A percentile compares a stretch with the other conserved stretches of the same genome.
Conservation (phyloP, 1,140 invertebrate species). For the Cryptotermes secundus region DNA sequence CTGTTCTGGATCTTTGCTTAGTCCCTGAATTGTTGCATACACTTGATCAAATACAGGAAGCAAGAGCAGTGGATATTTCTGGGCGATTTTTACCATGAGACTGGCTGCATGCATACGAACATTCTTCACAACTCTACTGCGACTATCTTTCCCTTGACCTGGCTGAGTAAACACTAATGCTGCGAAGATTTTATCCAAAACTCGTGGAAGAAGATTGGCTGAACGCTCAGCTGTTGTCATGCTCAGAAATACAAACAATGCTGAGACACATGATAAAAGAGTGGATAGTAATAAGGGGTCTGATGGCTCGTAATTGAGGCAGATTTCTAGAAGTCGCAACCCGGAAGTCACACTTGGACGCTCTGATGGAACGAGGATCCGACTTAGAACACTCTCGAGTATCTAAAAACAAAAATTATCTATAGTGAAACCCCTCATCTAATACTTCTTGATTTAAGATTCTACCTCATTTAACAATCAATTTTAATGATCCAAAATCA, state of each 20-base stretch:
- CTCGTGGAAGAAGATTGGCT: slow-evolving; percentile 58
- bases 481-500: no score
- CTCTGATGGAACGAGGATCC: slow-evolving; percentile 63
- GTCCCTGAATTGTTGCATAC: slow-evolving; percentile 66
- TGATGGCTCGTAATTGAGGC: slow-evolving; percentile 70
- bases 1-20: slow-evolving; percentile 63
- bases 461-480: no score
- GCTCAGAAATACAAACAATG: slow-evolving; percentile 85
- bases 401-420: slow-evolving; percentile 48
- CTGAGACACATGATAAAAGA: slow-evolving; percentile 84
- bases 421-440: no score
- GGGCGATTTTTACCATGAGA: slow-evolving; percentile 83
- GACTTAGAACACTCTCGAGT: slow-evolving; percentile 77
- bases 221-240: slow-evolving; percentile 73
- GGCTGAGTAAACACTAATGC: slow-evolving; percentile 71
- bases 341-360: slow-evolving; percentile 67
- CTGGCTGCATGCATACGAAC: slow-evolving; percentile 85
- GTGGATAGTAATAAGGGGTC: slow-evolving; percentile 78
- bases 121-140: slow-evolving; percentile 76
- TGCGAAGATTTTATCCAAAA: slow-evolving; percentile 84
- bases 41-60: slow-evolving; percentile 86
- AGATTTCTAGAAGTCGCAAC: slow-evolving; percentile 70
- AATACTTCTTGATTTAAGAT: no score
- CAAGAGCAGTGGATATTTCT: slow-evolving; percentile 79
- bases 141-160: slow-evolving; percentile 60